Conservation (phyloP, 2,888 invertebrate genomes). For the Sussaba pulchella region DNA sequence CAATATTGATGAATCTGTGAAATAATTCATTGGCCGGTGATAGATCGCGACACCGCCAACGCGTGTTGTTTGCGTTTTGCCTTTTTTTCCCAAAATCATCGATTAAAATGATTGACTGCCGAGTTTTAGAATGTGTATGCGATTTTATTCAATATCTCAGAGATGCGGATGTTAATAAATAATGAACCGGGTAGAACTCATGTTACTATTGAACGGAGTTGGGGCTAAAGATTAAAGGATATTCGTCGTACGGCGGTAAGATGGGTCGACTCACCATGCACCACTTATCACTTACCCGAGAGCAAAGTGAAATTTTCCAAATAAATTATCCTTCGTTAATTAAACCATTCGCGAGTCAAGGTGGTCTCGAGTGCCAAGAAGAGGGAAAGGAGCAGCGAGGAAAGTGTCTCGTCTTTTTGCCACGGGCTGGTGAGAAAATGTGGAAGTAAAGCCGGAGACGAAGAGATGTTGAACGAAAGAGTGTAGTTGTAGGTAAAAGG, state of each 20-base stretch:
- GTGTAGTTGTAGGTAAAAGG: conserved; percentile 23
- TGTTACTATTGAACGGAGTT: too few species aligned
- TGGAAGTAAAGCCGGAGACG: conserved; percentile 25
- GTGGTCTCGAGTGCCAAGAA: neutral
- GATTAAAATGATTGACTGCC: too few species aligned
- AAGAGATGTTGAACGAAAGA: conserved; percentile 34
- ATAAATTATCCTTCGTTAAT: conserved; percentile 67
- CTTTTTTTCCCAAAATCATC: too few species aligned
- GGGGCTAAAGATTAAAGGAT: conserved; percentile 48
- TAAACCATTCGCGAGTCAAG: conserved; percentile 58
- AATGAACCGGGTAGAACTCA: too few species aligned
- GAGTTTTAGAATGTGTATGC: too few species aligned
- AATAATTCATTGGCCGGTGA: too few species aligned
- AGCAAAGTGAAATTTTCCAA: conserved; percentile 59
- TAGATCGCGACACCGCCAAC: too few species aligned
- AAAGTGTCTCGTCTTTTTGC: conserved; percentile 24
- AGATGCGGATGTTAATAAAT: too few species aligned
- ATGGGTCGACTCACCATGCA: conserved; percentile 17
- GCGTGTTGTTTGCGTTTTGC: too few species aligned
- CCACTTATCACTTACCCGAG: conserved; percentile 5
- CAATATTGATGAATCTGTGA: too few species aligned
- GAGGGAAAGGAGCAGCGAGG: conserved; percentile 3
- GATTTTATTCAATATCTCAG: too few species aligned
- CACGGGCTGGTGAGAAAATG: conserved; percentile 44
- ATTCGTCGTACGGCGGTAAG: conserved; percentile 48